These are phyloP conservation scores for Macropus fuliginosus DNA, from an alignment of 2,797 vertebrate genomes.

Conservation along the genomic window DNA sequence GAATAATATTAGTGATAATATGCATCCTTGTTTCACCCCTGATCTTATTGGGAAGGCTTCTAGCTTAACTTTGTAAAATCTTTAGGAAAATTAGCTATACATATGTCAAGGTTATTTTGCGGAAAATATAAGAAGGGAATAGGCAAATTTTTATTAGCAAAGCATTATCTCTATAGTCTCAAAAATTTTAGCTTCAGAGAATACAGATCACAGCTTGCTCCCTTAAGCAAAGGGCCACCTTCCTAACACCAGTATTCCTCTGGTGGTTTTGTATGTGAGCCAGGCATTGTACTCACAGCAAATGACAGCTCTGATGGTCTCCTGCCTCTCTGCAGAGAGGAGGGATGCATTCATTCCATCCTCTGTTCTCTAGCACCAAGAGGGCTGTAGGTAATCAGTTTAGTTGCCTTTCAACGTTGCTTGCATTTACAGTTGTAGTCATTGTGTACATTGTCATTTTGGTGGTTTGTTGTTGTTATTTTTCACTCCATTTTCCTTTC, in stretches of 20 bases:
- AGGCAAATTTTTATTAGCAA: no score
- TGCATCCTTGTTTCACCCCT: no score
- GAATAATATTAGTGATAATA: no score
- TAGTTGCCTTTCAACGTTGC: background rate
- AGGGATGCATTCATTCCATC: background rate
- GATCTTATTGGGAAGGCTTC: no score
- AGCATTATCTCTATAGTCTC: no score
- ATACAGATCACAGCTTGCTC: no score
- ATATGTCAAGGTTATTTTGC: no score
- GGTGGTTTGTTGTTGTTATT: background rate
- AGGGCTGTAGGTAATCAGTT: background rate
- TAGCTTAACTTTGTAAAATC: no score
- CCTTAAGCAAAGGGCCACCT: no score
- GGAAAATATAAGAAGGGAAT: no score
- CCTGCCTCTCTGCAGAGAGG: background rate
- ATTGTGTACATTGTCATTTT: background rate
- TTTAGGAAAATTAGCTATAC: no score
- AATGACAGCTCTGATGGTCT: background rate
- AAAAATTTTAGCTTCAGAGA: no score
- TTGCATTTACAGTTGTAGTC: background rate
- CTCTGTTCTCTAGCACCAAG: background rate
- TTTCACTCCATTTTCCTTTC: background rate
- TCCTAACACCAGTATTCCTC: background rate
- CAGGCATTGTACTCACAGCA: background rate
- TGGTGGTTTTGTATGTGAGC: background rate